phyloP scores from a whole-genome alignment of 2,113 vertebrate genomes.

The Takifugu bimaculatus region DNA sequence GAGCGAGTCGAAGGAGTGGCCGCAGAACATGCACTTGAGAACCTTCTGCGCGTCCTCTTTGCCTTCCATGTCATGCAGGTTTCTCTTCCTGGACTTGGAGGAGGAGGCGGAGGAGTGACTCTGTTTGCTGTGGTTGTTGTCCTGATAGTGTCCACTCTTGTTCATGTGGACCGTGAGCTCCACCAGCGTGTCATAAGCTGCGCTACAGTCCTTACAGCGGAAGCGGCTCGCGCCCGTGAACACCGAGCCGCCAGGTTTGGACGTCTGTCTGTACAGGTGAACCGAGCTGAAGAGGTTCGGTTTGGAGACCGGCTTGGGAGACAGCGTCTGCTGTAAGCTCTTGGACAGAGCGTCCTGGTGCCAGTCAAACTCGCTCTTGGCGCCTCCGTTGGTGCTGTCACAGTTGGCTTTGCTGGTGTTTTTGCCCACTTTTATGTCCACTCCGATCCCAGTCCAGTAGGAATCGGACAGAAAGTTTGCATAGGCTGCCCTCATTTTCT shows the following conservation, averaged over 20 bases:
- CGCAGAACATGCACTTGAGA: slow-evolving; percentile 98
- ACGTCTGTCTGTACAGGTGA: slow-evolving; percentile 92
- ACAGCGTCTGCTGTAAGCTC: slow-evolving; percentile 89
- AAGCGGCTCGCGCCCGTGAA: slow-evolving; percentile 96
- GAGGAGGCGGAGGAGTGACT: slow-evolving; percentile 85
- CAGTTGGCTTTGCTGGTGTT: slow-evolving; percentile 85
- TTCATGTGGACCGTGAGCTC: slow-evolving; percentile 97
- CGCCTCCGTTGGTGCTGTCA: slow-evolving; percentile 85
- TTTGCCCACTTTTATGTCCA: slow-evolving; percentile 87
- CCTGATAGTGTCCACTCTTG: slow-evolving; percentile 95
- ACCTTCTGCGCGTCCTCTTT: slow-evolving; percentile 98
- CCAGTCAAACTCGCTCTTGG: slow-evolving; percentile 93
- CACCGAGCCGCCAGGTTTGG: slow-evolving; percentile 84
- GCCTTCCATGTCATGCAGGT: slow-evolving; percentile 91
- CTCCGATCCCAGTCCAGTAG: slow-evolving; percentile 93
- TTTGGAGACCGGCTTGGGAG: slow-evolving; percentile 83
- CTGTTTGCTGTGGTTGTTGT: slow-evolving; percentile 93
- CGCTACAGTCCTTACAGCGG: slow-evolving; percentile 94
- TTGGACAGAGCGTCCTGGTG: slow-evolving; percentile 95
- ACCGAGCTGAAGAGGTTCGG: slow-evolving; percentile 97
- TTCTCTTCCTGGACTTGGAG: slow-evolving; percentile 90
- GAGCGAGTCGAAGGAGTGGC: slow-evolving; percentile 96
- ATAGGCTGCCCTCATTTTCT: slow-evolving; percentile 97
- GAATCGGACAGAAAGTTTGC: slow-evolving; percentile 97
- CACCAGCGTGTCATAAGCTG: slow-evolving; percentile 94